Evolutionary conservation across 53 echinoderm and acorn worm genomes (phyloP).

Genomic region (Temnopleurus reevesii): DNA sequence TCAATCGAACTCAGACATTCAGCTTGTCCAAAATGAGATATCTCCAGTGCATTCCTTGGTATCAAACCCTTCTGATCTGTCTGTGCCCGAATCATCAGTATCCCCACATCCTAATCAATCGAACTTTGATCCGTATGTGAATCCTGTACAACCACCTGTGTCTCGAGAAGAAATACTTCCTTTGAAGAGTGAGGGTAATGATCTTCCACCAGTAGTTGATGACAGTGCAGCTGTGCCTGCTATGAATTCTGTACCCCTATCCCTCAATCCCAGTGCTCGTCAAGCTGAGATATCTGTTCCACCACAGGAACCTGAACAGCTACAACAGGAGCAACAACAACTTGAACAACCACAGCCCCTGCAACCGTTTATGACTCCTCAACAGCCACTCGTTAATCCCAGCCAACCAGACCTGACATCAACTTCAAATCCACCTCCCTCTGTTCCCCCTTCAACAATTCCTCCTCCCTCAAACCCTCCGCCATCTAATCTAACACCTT

Average conservation of each 20-base stretch:
- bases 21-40: not conserved
- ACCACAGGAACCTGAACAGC: not conserved
- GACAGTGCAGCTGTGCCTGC: not conserved
- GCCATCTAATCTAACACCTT: not conserved
- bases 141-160: not conserved
- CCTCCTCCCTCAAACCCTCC: too few relatives aligned
- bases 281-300: not conserved
- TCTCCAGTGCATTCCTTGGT: not conserved
- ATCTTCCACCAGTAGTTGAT: not conserved
- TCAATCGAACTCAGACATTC: not conserved
- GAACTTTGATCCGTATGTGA: not conserved
- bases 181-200: not conserved
- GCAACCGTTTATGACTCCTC: not conserved
- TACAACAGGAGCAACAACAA: not conserved
- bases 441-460: not conserved
- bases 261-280: not conserved
- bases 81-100: not conserved
- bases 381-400: not conserved
- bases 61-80: not conserved
- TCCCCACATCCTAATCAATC: not conserved
- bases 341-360: not conserved
- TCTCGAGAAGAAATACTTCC: not conserved
- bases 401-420: conserved; percentile 6
- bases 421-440: not conserved
- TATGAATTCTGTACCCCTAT: not conserved